Evolutionary conservation across 1,140 invertebrate genomes (phyloP).

Genomic region (Drosophila prosaltans): DNA sequence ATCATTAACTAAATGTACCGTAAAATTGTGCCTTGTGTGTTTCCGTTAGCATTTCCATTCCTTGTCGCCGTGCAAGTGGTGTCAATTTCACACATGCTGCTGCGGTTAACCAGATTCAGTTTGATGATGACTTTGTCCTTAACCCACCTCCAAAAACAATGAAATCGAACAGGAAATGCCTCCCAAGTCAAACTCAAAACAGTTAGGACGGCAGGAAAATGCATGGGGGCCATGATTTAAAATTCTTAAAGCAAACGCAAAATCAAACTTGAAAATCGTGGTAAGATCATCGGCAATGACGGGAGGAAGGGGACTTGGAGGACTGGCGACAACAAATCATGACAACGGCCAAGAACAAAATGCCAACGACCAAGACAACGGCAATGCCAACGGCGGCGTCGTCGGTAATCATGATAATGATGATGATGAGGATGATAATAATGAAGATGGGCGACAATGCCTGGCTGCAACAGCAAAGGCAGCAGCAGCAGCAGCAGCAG

Average conservation of each 20-base stretch:
- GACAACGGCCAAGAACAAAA: conserved; percentile 55
- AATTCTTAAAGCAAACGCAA: conserved; percentile 64
- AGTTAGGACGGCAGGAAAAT: conserved; percentile 15
- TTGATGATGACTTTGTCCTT: conserved; percentile 58
- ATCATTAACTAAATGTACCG: conserved; percentile 78
- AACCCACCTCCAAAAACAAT: conserved; percentile 25
- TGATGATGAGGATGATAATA: conserved; percentile 49
- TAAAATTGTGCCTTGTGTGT: conserved; percentile 69
- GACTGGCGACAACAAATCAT: conserved; percentile 70
- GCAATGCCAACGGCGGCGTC: conserved; percentile 34
- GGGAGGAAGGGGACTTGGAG: conserved; percentile 25
- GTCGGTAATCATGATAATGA: conserved; percentile 63
- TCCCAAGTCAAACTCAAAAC: conserved; percentile 22
- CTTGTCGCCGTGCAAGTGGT: conserved; percentile 64
- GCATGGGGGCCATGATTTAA: conserved; percentile 45
- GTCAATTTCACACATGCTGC: conserved; percentile 79
- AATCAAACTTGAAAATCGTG: conserved; percentile 56
- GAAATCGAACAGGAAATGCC: conserved; percentile 70
- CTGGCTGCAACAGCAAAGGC: conserved; percentile 12
- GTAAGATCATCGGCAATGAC: conserved; percentile 32
- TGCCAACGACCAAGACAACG: conserved; percentile 29
- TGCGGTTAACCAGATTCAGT: conserved; percentile 75
- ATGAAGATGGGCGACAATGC: conserved; percentile 78
- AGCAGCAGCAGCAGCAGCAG: conserved; percentile 19
- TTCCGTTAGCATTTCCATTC: conserved; percentile 56